Evolutionary conservation across 2,797 vertebrate species (phyloP).

Genomic region (Sebastes jordani): DNA sequence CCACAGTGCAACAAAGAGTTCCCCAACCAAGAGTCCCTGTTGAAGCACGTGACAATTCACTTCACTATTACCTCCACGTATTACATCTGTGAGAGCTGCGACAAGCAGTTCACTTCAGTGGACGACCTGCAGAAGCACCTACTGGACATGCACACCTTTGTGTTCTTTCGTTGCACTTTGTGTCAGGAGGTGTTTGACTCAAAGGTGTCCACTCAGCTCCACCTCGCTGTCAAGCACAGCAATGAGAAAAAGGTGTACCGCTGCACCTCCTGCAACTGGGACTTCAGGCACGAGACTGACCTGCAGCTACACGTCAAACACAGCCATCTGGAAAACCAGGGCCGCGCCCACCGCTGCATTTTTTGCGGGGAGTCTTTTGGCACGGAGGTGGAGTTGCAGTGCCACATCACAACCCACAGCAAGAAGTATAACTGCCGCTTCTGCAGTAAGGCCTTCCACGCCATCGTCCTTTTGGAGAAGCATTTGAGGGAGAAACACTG

Average conservation of each 20-base stretch:
- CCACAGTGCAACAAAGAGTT: constrained; percentile 99
- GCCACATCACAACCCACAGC: constrained; percentile 98
- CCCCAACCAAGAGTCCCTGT: constrained; percentile 94
- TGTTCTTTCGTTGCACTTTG: constrained; percentile 97
- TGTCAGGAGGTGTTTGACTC: constrained; percentile 99
- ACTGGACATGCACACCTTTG: constrained; percentile 98
- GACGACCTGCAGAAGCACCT: constrained; percentile 98
- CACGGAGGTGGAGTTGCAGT: constrained; percentile 98
- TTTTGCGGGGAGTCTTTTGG: constrained; percentile 97
- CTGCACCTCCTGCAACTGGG: constrained; percentile 98
- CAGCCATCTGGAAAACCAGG: constrained; percentile 97
- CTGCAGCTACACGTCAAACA: constrained; percentile 96
- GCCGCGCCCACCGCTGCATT: constrained; percentile 95
- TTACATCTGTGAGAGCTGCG: constrained; percentile 98
- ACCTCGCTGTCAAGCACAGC: constrained; percentile 97
- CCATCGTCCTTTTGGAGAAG: constrained; percentile 94
- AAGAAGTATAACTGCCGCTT: constrained; percentile 99
- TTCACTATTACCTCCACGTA: constrained; percentile 98
- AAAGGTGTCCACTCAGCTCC: constrained; percentile 97
- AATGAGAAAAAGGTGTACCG: constrained; percentile 97
- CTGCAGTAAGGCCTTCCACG: constrained; percentile 98
- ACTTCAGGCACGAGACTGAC: constrained; percentile 95
- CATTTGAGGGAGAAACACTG: constrained; percentile 97
- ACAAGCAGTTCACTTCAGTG: constrained; percentile 97
- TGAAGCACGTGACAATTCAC: constrained; percentile 96